Base-by-base conservation (phyloP, 2,888 invertebrate genomes). In the Camponotus fellah region DNA sequence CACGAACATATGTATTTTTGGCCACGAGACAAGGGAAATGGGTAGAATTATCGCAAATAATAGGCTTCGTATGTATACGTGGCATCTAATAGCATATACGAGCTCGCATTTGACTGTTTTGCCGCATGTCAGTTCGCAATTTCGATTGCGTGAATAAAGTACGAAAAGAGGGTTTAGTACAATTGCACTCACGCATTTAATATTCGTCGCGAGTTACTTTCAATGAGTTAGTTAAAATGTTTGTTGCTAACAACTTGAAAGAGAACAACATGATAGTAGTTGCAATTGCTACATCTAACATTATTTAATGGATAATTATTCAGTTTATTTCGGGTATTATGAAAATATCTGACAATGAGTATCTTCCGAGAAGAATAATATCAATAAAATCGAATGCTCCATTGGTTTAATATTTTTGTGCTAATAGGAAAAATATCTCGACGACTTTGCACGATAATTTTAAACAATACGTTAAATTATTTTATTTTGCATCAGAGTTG, bases 31-130 rank as follows among this genome's bases (percentile, higher is more conserved):
- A 34, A 46, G 34, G 60, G 46, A 58, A 71, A 46, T 60, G 37
- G 21, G 12, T 80, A 34, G 71, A 17, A 80, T 80, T 80, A 60
- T 80, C 34, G 60, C 60, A 68, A 79, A 82, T 84, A 82, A 82
- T 80, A 74, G 85, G 72, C 82, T 68, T 85, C 72, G 56, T 74
- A 68, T 71, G 53, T 69, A 79, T 80, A 60, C n/a, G 64, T 72
- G 34, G 17, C 32, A 49, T 65, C 32, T 81, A 79, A 84, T 89
- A 64, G 60, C 43, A 62, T 68, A 82, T 75, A 58, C 69, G 68
- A 40, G 53, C 82, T 62, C 65, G 53, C 49, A 64, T 72, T 75
- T 66, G 26, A 72, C 82, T 62, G 71, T 76, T 81, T 72, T 49
- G 53, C 68, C 60, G 71, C 71, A 37, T 40, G 66, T 75, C 14